Evolutionary conservation across 2,797 vertebrate genomes (phyloP).

Genomic region (Macrochelys suwanniensis): DNA sequence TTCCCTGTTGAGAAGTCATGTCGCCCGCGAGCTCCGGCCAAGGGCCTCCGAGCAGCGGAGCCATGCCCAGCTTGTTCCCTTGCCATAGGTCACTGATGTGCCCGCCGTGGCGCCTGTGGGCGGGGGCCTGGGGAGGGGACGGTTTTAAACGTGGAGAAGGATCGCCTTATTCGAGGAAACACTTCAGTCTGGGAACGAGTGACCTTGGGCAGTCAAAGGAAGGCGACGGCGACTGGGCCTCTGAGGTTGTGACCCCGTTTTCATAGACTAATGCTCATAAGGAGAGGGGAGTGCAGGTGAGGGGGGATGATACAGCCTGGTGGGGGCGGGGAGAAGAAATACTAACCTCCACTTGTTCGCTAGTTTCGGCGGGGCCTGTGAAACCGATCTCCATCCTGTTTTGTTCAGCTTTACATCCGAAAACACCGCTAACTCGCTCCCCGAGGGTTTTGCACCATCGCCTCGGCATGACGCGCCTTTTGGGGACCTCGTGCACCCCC

Average conservation of each 20-base stretch:
- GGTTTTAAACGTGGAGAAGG: not conserved
- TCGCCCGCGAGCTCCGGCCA: not conserved
- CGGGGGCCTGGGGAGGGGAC: not conserved
- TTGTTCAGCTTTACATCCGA: not conserved
- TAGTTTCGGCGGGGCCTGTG: not conserved
- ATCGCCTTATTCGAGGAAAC: not conserved
- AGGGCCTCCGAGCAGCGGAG: not conserved
- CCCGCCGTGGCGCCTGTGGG: not conserved
- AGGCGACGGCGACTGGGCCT: not conserved
- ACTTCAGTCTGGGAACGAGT: not conserved
- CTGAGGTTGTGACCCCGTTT: not conserved
- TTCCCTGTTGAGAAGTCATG: not conserved
- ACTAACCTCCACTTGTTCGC: not conserved
- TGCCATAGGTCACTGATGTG: not conserved
- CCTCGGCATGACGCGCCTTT: rapidly evolving
- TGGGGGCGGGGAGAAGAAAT: not conserved
- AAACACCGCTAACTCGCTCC: not conserved
- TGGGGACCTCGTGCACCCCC: too few relatives aligned
- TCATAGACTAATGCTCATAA: not conserved
- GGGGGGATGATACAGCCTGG: not conserved
- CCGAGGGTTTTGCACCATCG: not conserved
- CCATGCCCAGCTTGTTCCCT: too few relatives aligned
- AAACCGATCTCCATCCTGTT: not conserved
- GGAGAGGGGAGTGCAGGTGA: not conserved
- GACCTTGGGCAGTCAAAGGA: too few relatives aligned